Evolutionary conservation across 2,113 vertebrate species (phyloP).

Genomic region (Dunckerocampus dactyliophorus): DNA sequence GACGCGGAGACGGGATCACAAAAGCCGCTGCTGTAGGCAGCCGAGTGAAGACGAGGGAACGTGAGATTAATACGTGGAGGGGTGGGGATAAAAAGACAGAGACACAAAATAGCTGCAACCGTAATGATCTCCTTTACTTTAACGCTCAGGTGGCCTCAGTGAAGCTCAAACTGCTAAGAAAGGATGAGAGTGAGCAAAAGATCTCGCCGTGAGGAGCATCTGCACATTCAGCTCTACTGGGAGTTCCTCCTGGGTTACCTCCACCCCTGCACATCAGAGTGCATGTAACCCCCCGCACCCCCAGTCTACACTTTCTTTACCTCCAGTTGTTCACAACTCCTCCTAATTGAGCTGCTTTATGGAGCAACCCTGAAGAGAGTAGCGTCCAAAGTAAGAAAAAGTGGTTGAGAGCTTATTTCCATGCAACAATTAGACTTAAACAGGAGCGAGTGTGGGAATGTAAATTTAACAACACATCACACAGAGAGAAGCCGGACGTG

Average conservation of each 20-base stretch:
- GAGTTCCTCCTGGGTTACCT: slow-evolving; percentile 81
- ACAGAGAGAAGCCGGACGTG: slow-evolving; percentile 59
- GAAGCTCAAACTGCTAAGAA: slow-evolving; percentile 78
- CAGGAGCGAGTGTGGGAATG: slow-evolving; percentile 64
- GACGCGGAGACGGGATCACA: slow-evolving; percentile 44
- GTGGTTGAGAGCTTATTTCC: slow-evolving; percentile 32
- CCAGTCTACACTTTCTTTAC: slow-evolving; percentile 38
- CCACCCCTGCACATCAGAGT: slow-evolving; percentile 82
- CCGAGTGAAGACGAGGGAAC: slow-evolving; percentile 24
- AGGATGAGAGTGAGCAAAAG: slow-evolving; percentile 62
- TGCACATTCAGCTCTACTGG: slow-evolving; percentile 97
- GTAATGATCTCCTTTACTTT: slow-evolving; percentile 61
- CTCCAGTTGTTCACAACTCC: slow-evolving; percentile 10
- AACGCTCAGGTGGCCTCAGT: slow-evolving; percentile 54
- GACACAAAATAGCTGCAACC: slow-evolving; percentile 62
- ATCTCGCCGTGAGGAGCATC: slow-evolving; percentile 84
- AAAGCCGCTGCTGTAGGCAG: slow-evolving; percentile 52
- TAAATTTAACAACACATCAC: slow-evolving; percentile 68
- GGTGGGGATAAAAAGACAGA: slow-evolving; percentile 38
- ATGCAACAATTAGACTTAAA: slow-evolving; percentile 73
- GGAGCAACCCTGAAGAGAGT: background rate
- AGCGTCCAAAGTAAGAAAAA: background rate
- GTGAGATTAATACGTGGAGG: slow-evolving; percentile 34
- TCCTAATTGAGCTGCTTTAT: slow-evolving; percentile 6
- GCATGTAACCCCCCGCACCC: slow-evolving; percentile 70